Percentiles rank a stretch among this genome's conserved stretches.
phyloP scores from a whole-genome alignment of 2,888 invertebrate genomes.

The Eupithecia centaureata region DNA sequence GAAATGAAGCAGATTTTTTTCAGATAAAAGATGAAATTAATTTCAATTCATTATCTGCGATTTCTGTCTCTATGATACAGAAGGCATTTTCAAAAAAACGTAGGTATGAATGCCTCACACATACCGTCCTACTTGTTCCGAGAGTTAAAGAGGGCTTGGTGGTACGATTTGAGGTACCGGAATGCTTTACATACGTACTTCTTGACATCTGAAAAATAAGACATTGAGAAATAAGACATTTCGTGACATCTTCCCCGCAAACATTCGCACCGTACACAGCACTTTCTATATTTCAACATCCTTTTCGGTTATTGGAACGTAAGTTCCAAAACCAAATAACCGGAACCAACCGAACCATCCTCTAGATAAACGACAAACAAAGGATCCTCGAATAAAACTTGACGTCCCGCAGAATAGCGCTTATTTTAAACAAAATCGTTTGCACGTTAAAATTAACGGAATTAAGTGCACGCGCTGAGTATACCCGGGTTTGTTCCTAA shows the following conservation, averaged over 20 bases:
- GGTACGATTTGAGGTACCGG: background rate
- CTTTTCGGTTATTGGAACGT: background rate
- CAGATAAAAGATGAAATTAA: background rate
- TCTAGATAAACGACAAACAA: slow-evolving; percentile 54
- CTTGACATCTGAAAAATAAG: background rate
- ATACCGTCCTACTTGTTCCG: too few species aligned
- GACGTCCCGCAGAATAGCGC: slow-evolving; percentile 66
- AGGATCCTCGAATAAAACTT: slow-evolving; percentile 66
- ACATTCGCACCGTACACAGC: background rate
- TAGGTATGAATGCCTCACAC: too few species aligned
- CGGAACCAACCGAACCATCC: background rate
- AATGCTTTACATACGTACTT: background rate
- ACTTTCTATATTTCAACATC: background rate
- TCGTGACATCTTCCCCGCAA: background rate
- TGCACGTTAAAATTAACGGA: slow-evolving; percentile 76
- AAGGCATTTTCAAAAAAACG: background rate
- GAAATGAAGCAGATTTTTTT: background rate
- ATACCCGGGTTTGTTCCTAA: slow-evolving; percentile 39
- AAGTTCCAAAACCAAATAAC: background rate
- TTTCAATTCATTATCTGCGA: background rate
- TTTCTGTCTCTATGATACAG: background rate
- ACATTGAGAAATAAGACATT: too few species aligned
- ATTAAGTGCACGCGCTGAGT: slow-evolving; percentile 77
- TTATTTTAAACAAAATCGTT: slow-evolving; percentile 58
- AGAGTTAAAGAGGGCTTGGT: background rate